Percentiles rank a stretch among this genome's conserved stretches.
These are phyloP conservation scores for Uloborus diversus DNA, from an alignment of 1,140 invertebrate species.

Conservation along the genomic window DNA sequence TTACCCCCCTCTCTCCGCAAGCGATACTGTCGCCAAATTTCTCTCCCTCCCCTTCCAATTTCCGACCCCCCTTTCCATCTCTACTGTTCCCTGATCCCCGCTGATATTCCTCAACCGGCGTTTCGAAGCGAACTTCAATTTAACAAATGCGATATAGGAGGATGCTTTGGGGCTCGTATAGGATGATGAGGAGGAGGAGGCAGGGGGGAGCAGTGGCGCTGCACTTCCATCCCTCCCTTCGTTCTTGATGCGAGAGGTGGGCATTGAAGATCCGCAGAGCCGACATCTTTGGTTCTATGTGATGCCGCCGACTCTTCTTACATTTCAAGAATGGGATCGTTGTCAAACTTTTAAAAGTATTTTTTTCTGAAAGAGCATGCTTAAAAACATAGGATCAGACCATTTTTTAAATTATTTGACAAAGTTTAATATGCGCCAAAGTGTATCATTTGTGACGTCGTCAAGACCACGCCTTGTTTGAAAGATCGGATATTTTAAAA, in stretches of 20 bases:
- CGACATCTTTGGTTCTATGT: background rate
- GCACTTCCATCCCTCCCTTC: background rate
- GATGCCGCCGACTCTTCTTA: too few species aligned
- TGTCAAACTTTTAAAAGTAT: too few species aligned
- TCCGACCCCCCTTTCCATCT: background rate
- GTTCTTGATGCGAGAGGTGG: background rate
- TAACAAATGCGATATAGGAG: conserved; percentile 39
- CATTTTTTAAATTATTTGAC: too few species aligned
- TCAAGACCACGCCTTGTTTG: too few species aligned
- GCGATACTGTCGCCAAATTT: conserved; percentile 17
- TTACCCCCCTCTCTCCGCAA: too few species aligned
- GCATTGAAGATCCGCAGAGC: too few species aligned
- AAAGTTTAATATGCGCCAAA: too few species aligned
- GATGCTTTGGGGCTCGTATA: conserved; percentile 5
- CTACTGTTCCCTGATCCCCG: background rate
- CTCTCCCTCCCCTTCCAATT: background rate
- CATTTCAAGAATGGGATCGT: too few species aligned
- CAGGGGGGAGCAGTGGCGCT: background rate
- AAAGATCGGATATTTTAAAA: too few species aligned
- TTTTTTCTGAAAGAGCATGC: too few species aligned
- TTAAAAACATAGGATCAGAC: too few species aligned
- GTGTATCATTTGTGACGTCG: too few species aligned
- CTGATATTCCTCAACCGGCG: conserved; percentile 1
- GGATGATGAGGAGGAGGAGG: background rate
- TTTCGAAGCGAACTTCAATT: conserved; percentile 24